A percentile compares a stretch with the other conserved stretches of the same genome.
Conservation (phyloP, 53 echinoderm and acorn worm species). For the Holothuria leucospilota region DNA sequence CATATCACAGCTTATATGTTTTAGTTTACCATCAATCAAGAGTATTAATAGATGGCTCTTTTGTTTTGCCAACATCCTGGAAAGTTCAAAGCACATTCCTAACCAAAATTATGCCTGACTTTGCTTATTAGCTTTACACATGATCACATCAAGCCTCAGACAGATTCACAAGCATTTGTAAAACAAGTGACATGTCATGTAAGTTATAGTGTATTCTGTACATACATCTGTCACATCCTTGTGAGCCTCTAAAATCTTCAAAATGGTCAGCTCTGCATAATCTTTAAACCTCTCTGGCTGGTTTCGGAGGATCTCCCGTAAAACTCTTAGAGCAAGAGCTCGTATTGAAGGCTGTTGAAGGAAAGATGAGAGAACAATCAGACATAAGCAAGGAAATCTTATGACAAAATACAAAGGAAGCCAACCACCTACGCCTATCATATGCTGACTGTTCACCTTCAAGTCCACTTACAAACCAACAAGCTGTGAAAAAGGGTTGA, state of each 20-base stretch:
- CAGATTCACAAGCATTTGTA: no score
- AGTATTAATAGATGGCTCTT: no score
- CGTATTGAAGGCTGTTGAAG: constrained; percentile 85
- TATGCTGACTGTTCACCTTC: not conserved
- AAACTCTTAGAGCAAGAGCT: constrained; percentile 89
- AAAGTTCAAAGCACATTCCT: no score
- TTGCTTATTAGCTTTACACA: constrained; percentile 51
- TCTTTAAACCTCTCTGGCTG: constrained; percentile 96
- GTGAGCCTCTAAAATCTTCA: constrained; percentile 95
- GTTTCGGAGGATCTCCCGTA: constrained; percentile 87
- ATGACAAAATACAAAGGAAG: no score
- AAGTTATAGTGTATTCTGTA: not conserved
- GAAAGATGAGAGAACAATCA: not conserved
- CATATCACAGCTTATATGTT: no score
- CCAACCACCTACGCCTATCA: not conserved
- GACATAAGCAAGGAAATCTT: no score
- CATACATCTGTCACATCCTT: constrained; percentile 90
- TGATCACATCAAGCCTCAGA: no score
- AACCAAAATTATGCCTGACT: no score
- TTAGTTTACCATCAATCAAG: no score
- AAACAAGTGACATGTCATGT: no score
- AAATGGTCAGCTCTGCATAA: constrained; percentile 95
- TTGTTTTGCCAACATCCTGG: no score
- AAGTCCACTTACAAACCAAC: not conserved
- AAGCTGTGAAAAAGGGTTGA: no score